Percentiles rank a stretch among this genome's conserved stretches.
phyloP scores from a whole-genome alignment of 2,888 invertebrate genomes.

The Chalcosyrphus nemorum region DNA sequence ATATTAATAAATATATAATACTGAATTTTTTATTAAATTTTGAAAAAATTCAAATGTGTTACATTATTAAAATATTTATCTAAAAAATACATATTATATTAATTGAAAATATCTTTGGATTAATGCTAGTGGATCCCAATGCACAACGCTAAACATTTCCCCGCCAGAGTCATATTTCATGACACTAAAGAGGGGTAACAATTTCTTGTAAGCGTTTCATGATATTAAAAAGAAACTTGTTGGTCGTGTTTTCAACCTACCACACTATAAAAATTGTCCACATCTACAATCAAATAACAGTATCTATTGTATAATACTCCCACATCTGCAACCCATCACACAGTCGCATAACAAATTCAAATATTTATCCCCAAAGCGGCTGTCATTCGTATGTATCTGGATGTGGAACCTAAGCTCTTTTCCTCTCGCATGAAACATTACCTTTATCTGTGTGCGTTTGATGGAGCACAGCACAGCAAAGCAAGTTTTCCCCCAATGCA shows the following conservation, averaged over 20 bases:
- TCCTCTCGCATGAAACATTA: constrained; percentile 14
- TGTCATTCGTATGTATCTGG: constrained; percentile 10
- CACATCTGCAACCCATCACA: not conserved
- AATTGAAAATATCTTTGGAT: too few species aligned
- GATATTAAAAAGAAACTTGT: constrained; percentile 41
- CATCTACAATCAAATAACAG: constrained; percentile 18
- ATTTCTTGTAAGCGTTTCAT: not conserved
- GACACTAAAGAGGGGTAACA: not conserved
- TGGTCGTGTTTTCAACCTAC: constrained; percentile 42
- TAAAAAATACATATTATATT: too few species aligned
- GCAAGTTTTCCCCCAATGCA: constrained; percentile 11
- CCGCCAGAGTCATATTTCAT: not conserved
- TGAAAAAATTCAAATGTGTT: too few species aligned
- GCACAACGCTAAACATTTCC: not conserved
- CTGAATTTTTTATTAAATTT: too few species aligned
- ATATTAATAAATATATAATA: too few species aligned
- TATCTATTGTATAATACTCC: constrained; percentile 22
- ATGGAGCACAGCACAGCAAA: constrained; percentile 8
- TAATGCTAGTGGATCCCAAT: not conserved
- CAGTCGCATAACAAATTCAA: not conserved
- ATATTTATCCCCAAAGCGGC: not conserved
- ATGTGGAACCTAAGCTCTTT: constrained; percentile 48
- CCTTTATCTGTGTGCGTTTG: not conserved
- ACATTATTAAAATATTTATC: too few species aligned
- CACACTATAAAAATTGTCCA: not conserved